These are phyloP conservation scores for Drosophila sproati DNA, from an alignment of 1,140 invertebrate genomes.

Conservation along the genomic window DNA sequence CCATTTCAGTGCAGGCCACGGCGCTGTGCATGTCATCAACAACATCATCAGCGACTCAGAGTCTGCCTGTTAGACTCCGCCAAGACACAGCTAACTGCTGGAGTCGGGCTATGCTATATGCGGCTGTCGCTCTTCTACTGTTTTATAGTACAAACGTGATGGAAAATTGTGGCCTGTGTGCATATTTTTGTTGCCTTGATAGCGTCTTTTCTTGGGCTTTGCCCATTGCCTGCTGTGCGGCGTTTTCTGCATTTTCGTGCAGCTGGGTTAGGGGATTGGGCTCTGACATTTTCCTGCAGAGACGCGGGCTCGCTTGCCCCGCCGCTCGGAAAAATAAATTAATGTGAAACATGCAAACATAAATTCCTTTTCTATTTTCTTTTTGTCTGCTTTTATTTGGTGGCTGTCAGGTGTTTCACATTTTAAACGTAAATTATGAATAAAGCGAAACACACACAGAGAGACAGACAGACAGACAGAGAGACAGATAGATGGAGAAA, in stretches of 20 bases:
- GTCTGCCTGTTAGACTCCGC: background rate
- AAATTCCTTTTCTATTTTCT: conserved; percentile 72
- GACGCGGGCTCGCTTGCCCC: conserved; percentile 20
- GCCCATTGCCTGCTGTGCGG: conserved; percentile 51
- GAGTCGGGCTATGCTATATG: background rate
- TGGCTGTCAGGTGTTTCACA: conserved; percentile 81
- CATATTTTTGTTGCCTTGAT: conserved; percentile 29
- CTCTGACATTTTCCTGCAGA: conserved; percentile 52
- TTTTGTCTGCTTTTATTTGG: background rate
- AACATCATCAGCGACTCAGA: conserved; percentile 68
- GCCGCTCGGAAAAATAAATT: conserved; percentile 75
- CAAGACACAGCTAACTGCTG: background rate
- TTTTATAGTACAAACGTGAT: conserved; percentile 83
- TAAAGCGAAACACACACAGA: conserved; percentile 59
- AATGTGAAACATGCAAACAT: conserved; percentile 82
- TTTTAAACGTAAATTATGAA: conserved; percentile 83
- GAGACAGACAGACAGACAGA: conserved; percentile 15
- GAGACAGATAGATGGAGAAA: conserved; percentile 29
- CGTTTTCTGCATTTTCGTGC: conserved; percentile 70
- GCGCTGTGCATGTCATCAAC: conserved; percentile 77
- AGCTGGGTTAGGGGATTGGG: conserved; percentile 33
- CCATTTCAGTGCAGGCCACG: conserved; percentile 60
- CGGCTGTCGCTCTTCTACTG: conserved; percentile 41
- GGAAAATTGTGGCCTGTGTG: conserved; percentile 69
- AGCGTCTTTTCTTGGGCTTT: conserved; percentile 19